Base-by-base conservation (phyloP, 2,797 vertebrate genomes). In the Discoglossus pictus region DNA sequence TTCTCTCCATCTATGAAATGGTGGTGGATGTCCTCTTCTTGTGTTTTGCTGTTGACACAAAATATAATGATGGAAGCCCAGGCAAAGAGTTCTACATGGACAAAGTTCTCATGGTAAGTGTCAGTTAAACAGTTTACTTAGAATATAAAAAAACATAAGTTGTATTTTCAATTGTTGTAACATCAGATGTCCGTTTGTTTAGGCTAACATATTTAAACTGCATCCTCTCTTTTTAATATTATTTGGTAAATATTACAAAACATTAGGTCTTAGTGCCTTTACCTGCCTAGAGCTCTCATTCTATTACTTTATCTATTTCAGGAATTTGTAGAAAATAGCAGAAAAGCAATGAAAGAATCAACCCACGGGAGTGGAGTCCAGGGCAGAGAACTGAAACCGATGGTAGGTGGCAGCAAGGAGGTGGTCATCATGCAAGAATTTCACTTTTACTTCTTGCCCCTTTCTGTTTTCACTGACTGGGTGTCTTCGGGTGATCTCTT, bases 21-120 rank as follows among this genome's bases (percentile, higher is more conserved):
- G 97, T 98, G 66, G 97, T 99, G 85, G 96, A 98, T 74, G 97
- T 98, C 58, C 91, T 99, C 35, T 99, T 99, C 87, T 92, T 98
- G 71, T 99, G 97, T 86, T 99, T 99, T 73, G 95, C 97, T 82
- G 87, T 99, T 27, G 96, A 99, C 88, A 97, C 93, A 73, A 99
- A 98, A 84, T 94, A 98, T 84, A 98, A 99, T 55, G 96, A 98
- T 59, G 97, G 97, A 76, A 94, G 93, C 11, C 93, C 93, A 7
- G 94, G 95, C 27, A 93, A 89, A 65, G 96, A 98, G 84, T 99
- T 96, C 87, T 99, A 94, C 86, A 99, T 99, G 97, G 97, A 99
- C 84, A 99, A 96, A 84, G 92, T 96, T 74, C 91, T 99, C 61
- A 99, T 99, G 97, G 96, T 98, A 81, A 91, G 92, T 75, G 7